Evolutionary conservation across 2,797 vertebrate genomes (phyloP), one percentile per base, ranked within the genome.

Genomic region (Pipistrellus kuhlii): DNA sequence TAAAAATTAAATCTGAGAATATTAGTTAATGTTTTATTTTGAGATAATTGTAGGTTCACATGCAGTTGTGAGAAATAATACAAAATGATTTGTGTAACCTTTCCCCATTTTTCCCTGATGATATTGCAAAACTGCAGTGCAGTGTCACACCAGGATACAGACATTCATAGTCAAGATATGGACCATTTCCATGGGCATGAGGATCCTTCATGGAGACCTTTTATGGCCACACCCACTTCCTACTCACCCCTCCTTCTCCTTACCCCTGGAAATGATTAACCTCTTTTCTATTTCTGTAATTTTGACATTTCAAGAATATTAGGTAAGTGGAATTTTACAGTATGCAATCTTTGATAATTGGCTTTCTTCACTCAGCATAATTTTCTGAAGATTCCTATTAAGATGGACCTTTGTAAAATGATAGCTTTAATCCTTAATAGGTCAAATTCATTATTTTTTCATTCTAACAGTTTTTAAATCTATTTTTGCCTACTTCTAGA

Each of bases 1-100:
- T 89, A 20, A 92, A 85, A 90, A 64, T 71, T 14, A 90, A 95
- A 93, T 48, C 35, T 32, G n/a, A 48, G 20, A 71, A 75, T 35
- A 82, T 82, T 71, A 88, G 21, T 66, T 80, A 76, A 55, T 20
- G 55, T 48, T 69, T 84, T 77, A 55, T 75, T 85, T 80, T 72
- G 12, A 90, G 27, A 86, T 87, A 64, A 62, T 27, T 83, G 0
- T 38, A 76, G 7, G 44, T 62, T 53, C 18, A 76, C 14, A 27
- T 46, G 76, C 13, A 62, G 10, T 86, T 51, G 12, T 91, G 73
- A 77, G 44, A 76, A 77, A 77, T 25, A 68, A 69, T 51, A 38
- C 27, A 46, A 20, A 90, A 72, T 21, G 6, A 35, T 62, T 25
- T 20, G 1, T 6, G 0, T 38, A 30, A 7, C 2, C 21, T 90